These are phyloP conservation scores for Ophonus ardosiacus DNA, from an alignment of 2,888 invertebrate genomes.

Conservation along the genomic window DNA sequence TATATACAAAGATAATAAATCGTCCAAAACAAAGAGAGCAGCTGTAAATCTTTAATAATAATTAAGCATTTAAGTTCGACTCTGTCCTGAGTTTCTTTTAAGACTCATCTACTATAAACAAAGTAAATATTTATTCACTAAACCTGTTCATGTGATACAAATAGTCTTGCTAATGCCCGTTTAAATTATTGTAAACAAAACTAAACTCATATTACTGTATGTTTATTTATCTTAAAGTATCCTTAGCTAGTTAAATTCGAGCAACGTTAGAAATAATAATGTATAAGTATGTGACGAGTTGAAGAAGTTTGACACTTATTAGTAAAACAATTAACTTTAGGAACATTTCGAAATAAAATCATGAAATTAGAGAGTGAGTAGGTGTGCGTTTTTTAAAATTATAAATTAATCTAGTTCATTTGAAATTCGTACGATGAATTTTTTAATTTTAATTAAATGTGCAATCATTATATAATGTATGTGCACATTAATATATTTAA, in stretches of 20 bases:
- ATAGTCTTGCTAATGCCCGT: constrained; percentile 11
- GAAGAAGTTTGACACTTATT: background rate
- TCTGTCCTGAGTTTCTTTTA: background rate
- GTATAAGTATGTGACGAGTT: background rate
- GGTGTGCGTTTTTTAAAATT: constrained; percentile 13
- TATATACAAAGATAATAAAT: too few species aligned
- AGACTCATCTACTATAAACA: background rate
- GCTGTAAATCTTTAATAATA: too few species aligned
- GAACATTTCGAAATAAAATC: background rate
- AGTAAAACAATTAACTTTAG: background rate
- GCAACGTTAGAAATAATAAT: constrained; percentile 8
- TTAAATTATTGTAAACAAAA: constrained; percentile 23
- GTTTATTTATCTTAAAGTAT: constrained; percentile 34
- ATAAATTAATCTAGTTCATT: constrained; percentile 34
- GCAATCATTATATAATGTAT: background rate
- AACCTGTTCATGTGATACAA: constrained; percentile 20
- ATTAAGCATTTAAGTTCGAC: too few species aligned
- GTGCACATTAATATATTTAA: background rate
- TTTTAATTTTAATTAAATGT: constrained; percentile 32
- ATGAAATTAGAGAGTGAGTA: background rate
- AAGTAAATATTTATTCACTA: constrained; percentile 24
- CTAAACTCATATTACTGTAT: background rate
- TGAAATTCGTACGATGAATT: constrained; percentile 20
- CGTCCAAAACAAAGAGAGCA: too few species aligned
- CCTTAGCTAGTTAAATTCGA: constrained; percentile 4